Evolutionary conservation across 2,888 invertebrate species (phyloP), one percentile per base, ranked within the genome.

Genomic region (Amiota communis): DNA sequence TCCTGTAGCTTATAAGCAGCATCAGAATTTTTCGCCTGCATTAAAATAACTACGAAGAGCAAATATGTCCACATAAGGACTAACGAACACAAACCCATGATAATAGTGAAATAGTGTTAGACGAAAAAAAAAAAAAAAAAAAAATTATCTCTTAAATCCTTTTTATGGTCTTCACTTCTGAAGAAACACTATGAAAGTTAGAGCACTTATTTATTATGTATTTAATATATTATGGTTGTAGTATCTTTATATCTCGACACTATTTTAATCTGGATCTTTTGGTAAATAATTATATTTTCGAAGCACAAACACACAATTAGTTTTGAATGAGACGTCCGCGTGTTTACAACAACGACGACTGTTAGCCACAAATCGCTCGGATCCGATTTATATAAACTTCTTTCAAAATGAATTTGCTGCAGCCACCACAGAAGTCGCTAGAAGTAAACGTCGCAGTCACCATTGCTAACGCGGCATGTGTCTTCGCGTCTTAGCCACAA

Each of bases 1-100:
- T 95, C 94, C 81, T 94, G 92, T 12, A 95, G 90, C 80, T 92
- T 92, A 72, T 88, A 88, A 23, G 88, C 84, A 8, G 80, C 88
- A 56, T 53, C 67, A 51, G 70, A 13, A 46, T 23, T 63, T 8
- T 68, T 46, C 64, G 48, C 46, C n/a, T 15, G 9, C 48, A 65
- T 47, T 11, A 47, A 47, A 10, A 51, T 20, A 2, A 2, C 56
- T 23, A 23, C 8, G 10, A 65, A 51, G 9, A 11, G 23, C 57
- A 77, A 78, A 75, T 72, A 70, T 75, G 75, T 76, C 51, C 67
- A 73, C 72, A 47, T 59, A 64, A 59, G 59, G 6, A 17, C 20
- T 1, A 11, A 59, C 13, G 59, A 65, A 17, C 64, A 65, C 47
- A 63, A 36, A 17, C 15, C 10, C n/a, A 51, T 36, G 36, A 36